Evolutionary conservation across 2,888 invertebrate species (phyloP).

Genomic region (Orthosia gothica): DNA sequence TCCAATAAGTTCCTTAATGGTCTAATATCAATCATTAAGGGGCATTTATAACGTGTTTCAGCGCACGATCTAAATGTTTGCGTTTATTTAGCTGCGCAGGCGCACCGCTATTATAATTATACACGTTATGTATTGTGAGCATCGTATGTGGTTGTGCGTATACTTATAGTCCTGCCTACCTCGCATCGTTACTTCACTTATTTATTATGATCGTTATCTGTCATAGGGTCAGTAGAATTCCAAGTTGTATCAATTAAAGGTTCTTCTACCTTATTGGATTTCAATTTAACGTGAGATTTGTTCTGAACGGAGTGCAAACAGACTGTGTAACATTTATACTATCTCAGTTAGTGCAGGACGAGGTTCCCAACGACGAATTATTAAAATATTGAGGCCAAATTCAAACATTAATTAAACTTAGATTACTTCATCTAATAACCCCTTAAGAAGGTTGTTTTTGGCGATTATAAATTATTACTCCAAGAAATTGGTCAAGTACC

Average conservation of each 20-base stretch:
- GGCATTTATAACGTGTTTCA: conserved; percentile 56
- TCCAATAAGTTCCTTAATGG: conserved; percentile 49
- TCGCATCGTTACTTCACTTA: conserved; percentile 27
- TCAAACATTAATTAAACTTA: conserved; percentile 46
- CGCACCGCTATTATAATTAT: conserved; percentile 37
- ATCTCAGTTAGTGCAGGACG: conserved; percentile 34
- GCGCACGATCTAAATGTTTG: conserved; percentile 58
- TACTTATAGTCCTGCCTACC: conserved; percentile 8
- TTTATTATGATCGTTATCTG: conserved; percentile 31
- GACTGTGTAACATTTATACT: not conserved
- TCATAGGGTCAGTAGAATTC: conserved; percentile 11
- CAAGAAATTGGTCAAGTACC: conserved; percentile 61
- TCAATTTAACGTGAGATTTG: conserved; percentile 15
- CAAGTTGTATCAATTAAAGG: conserved; percentile 32
- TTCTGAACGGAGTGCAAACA: conserved; percentile 1
- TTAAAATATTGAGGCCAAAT: conserved; percentile 48
- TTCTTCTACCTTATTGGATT: conserved; percentile 38
- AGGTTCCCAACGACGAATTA: conserved; percentile 22
- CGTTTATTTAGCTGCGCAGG: conserved; percentile 51
- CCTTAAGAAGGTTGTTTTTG: conserved; percentile 65
- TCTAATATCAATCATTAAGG: conserved; percentile 58
- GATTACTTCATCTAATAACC: conserved; percentile 65
- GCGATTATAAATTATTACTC: conserved; percentile 64
- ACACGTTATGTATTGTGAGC: conserved; percentile 23
- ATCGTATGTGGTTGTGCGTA: conserved; percentile 19